Evolutionary conservation across 1,140 invertebrate species (phyloP), one percentile per base, ranked within the genome.

Genomic region (Rhizoglyphus robini): DNA sequence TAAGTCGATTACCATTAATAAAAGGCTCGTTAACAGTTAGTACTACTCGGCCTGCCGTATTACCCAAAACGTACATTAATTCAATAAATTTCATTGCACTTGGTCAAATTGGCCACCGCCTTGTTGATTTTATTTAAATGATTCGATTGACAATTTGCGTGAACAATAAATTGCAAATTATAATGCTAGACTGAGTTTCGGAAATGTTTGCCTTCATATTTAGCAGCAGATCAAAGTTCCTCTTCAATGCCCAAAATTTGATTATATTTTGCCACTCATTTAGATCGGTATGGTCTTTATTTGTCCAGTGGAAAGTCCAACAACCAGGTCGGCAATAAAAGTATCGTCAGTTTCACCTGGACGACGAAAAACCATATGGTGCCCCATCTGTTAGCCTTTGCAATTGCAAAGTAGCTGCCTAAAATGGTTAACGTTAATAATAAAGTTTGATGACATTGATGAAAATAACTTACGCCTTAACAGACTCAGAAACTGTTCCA

Each of bases 281-380:
- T 96, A 13, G 95, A 98, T 71, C 96, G 86, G 79, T 95, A 99
- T 3, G 96, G 95, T 99, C 76, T 99, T 99, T 72, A 99, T 99
- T 81, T 97, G 94, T 67, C 96, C 96, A 64, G 95, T 97, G 36
- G 89, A 88, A 20, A 98, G 80, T 67, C 95, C 96, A 61, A 98
- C 95, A 31, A 97, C 95, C 67, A 99, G 78, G 75, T 99, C 96
- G 72, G 93, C 96, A 74, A 99, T 99, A 78, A 96, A 97, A 0
- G 93, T 91, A 74, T 99, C 96, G 79, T 99, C 96, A 67, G 96
- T 99, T 78, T 99, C 96, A 70, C 96, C 96, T 70, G 90, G 95
- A 30, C 86, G 83, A 79, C 99, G 95, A 31, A 93, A 97, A 0
- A 99, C 94, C 94, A n/a, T n/a, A 99, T 97, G 18, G 76, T 96